Base-by-base conservation (phyloP, 2,888 invertebrate species). In the Aproaerema taeniolella region DNA sequence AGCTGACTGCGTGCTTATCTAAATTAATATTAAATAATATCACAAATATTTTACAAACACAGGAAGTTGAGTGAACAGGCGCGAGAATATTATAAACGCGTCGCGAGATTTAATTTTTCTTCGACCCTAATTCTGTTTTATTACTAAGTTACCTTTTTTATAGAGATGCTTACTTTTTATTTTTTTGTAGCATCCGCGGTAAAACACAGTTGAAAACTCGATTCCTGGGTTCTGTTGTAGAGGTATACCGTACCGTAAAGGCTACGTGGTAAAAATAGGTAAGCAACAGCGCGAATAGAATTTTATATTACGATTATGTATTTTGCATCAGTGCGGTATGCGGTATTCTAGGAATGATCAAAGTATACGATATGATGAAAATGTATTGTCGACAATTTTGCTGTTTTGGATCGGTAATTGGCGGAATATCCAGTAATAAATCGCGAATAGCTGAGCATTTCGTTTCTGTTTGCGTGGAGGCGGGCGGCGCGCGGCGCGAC, bases 391-490 rank as follows among this genome's bases (percentile, higher is more conserved):
- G 39, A 50, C 38, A 55, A 53, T 54, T 61, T 57, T 47, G 53
- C 47, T 47, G 51, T 52, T 55, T 61, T 50, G 54, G 55, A 50
- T 50, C 49, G 43, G 46, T 52, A 61, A 65, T 58, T 55, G 53
- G 62, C 57, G 61, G 58, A 58, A 67, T 61, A 59, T 55, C 42
- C 58, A 58, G 65, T 61, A 58, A 64, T 65, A 68, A 69, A 69
- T 68, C 57, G 52, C 45, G 50, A 58, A 63, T 68, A 71, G 67
- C 66, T 69, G 56, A 58, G 56, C 57, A 58, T 66, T 69, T 67
- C 64, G 65, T 66, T 68, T 65, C 55, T 56, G 60, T 64, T 59
- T 58, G 54, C 58, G 55, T 48, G 48, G 57, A 45, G 48, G 41
- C 45, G 45, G n/a, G n/a, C 20, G 20, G 26, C 6, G 26, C 26